A percentile compares a stretch with the other conserved stretches of the same genome.
Conservation (phyloP, 92 coral and sea anemone genomes). For the Siderastrea radians region DNA sequence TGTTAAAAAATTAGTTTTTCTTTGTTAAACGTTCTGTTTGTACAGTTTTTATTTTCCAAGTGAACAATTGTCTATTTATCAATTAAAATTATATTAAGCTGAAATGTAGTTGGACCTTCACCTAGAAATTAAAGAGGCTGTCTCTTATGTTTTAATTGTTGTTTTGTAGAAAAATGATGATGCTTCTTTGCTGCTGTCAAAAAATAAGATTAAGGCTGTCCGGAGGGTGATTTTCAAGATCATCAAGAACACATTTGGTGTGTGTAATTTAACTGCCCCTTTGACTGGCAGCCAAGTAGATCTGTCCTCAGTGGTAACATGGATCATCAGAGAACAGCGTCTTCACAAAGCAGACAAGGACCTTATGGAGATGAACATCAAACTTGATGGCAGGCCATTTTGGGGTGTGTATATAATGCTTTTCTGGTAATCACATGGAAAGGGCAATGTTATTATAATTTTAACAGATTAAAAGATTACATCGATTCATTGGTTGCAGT, state of each 20-base stretch:
- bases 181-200: neutral
- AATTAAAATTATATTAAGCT: no score
- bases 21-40: no score
- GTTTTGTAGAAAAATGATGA: neutral
- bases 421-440: no score
- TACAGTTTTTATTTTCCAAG: no score
- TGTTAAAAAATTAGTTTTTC: no score
- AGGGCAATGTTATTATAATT: no score
- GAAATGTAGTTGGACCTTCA: neutral
- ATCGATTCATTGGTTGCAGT: no score
- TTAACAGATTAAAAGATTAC: no score
- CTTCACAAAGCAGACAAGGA: neutral
- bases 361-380: neutral
- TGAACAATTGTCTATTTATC: no score
- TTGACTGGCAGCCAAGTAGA: neutral
- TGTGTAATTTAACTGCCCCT: neutral
- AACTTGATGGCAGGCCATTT: neutral
- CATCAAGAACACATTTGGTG: neutral
- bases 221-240: neutral
- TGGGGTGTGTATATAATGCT: neutral
- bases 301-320: neutral
- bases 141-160: neutral
- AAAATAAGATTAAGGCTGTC: conserved; percentile 3
- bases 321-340: neutral
- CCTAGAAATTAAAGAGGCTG: neutral